Evolutionary conservation across 1,140 invertebrate species (phyloP).

Genomic region (Lordiphosa clarofinis): DNA sequence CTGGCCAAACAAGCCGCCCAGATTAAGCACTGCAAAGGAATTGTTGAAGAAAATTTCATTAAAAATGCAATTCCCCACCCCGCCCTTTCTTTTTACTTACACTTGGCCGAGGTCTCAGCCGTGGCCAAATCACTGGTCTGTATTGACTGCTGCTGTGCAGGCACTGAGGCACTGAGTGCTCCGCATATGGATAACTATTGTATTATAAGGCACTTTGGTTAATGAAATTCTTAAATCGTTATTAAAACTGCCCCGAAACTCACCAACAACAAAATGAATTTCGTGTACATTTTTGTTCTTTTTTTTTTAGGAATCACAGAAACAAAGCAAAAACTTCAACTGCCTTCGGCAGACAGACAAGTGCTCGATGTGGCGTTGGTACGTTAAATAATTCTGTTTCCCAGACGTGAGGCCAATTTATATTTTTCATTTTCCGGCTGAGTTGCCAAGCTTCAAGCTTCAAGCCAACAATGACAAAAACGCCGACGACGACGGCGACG

Average conservation of each 20-base stretch:
- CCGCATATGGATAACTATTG: conserved; percentile 27
- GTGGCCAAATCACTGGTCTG: conserved; percentile 48
- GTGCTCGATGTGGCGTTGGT: conserved; percentile 49
- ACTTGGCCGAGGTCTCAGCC: conserved; percentile 63
- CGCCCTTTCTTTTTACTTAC: conserved; percentile 29
- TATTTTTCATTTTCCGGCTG: conserved; percentile 79
- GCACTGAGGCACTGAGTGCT: conserved; percentile 24
- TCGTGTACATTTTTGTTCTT: conserved; percentile 1
- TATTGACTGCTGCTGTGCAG: conserved; percentile 11
- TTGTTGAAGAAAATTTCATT: not conserved
- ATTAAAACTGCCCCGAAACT: not conserved
- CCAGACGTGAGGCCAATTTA: conserved; percentile 71
- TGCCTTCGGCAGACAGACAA: conserved; percentile 29
- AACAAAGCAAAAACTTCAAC: conserved; percentile 5
- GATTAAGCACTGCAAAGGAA: conserved; percentile 50
- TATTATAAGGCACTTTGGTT: no score
- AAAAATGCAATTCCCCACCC: not conserved
- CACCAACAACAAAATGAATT: conserved; percentile 4
- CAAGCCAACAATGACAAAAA: conserved; percentile 32
- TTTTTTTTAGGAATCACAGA: conserved; percentile 2
- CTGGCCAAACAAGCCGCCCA: conserved; percentile 30
- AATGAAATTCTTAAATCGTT: not conserved
- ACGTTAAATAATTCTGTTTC: conserved; percentile 78
- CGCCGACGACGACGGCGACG: no score
- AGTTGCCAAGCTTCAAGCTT: conserved; percentile 64